Percentiles rank a stretch among this genome's conserved stretches.
These are phyloP conservation scores for Anableps anableps DNA, from an alignment of 2,797 vertebrate species.

Conservation along the genomic window DNA sequence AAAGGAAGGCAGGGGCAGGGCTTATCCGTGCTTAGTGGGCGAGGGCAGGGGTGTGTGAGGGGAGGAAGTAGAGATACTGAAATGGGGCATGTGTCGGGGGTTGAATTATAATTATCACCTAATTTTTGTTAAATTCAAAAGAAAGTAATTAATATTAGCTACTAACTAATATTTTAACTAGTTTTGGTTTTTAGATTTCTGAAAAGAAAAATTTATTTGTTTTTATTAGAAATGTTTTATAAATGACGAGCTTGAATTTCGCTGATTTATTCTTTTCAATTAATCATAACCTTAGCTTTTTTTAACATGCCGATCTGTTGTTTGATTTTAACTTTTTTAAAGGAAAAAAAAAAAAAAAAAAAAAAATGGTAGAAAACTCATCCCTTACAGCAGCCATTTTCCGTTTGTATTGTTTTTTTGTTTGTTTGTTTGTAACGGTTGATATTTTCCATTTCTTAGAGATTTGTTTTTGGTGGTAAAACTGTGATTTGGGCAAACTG, in stretches of 20 bases:
- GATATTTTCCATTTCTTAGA: background rate
- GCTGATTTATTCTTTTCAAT: background rate
- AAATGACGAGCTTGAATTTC: background rate
- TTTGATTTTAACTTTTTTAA: constrained; percentile 24
- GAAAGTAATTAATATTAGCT: too few species aligned
- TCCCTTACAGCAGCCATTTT: background rate
- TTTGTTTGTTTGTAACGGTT: background rate
- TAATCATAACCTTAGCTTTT: background rate
- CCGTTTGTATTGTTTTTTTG: background rate
- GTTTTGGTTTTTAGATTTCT: background rate
- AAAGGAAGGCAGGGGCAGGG: constrained; percentile 80
- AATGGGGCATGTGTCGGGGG: constrained; percentile 38
- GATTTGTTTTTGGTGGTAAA: background rate
- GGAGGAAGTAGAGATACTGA: constrained; percentile 51
- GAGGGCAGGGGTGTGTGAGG: constrained; percentile 50
- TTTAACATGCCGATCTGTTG: constrained; percentile 9
- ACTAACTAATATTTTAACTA: background rate
- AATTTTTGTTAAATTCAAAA: background rate
- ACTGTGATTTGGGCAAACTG: background rate
- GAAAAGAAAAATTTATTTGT: background rate
- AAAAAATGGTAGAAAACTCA: too few species aligned
- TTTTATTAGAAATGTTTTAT: background rate
- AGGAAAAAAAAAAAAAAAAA: too few species aligned
- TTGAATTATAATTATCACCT: constrained; percentile 30
- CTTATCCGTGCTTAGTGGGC: constrained; percentile 77